Evolutionary conservation across 2,888 invertebrate genomes (phyloP).

Genomic region (Drosophila sordidula): DNA sequence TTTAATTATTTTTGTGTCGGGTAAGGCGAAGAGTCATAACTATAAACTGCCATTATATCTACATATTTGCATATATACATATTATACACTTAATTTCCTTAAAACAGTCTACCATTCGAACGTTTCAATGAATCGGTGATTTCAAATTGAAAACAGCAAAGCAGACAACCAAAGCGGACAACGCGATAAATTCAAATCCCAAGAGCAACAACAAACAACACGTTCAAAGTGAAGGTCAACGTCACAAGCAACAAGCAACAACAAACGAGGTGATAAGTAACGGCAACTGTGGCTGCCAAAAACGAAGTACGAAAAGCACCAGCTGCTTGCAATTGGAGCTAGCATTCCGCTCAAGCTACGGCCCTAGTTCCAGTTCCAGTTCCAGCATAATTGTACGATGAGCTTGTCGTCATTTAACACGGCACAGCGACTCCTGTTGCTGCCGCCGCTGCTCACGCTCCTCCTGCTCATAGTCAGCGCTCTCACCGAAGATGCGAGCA

Average conservation of each 20-base stretch:
- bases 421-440: slow-evolving; percentile 36
- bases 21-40: slow-evolving; percentile 28
- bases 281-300: slow-evolving; percentile 71
- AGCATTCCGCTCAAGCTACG: slow-evolving; percentile 26
- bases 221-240: slow-evolving; percentile 83
- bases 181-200: slow-evolving; percentile 37
- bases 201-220: slow-evolving; percentile 61
- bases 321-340: slow-evolving; percentile 52
- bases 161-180: slow-evolving; percentile 48
- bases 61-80: slow-evolving; percentile 6
- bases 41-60: slow-evolving; percentile 10
- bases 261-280: slow-evolving; percentile 43
- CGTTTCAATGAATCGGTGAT: slow-evolving; percentile 48
- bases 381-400: slow-evolving; percentile 30
- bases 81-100: slow-evolving; percentile 19
- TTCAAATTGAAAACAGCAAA: slow-evolving; percentile 56
- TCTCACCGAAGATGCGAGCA: slow-evolving; percentile 69
- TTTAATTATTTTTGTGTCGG: slow-evolving; percentile 7
- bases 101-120: slow-evolving; percentile 17
- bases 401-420: slow-evolving; percentile 13
- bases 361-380: slow-evolving; percentile 7
- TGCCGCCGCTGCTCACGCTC: slow-evolving; percentile 47
- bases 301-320: slow-evolving; percentile 26
- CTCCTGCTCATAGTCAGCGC: slow-evolving; percentile 54
- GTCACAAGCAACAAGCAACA: slow-evolving; percentile 47